Evolutionary conservation across 2,113 vertebrate genomes (phyloP), one percentile per base, ranked within the genome.

Genomic region (Polyodon spathula): DNA sequence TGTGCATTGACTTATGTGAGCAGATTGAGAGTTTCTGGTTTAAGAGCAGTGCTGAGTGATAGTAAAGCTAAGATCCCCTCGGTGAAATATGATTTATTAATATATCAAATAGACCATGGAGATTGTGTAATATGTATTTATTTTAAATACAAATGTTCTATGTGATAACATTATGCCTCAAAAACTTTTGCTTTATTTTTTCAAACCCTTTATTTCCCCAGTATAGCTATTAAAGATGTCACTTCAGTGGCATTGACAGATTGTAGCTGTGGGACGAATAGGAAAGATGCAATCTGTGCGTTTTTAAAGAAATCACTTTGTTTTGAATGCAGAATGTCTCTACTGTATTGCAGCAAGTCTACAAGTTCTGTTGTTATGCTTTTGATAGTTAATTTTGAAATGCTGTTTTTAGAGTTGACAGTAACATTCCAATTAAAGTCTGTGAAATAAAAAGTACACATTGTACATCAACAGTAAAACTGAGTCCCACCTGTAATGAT

Each of bases 361-460:
- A 15, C 39, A 10, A 3, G 12, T 15, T n/a, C 44, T 60, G 51
- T 54, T 60, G n/a, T 59, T 54, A 27, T 57, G 48, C 54, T 64
- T 64, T 53, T 42, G 52, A 64, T 39, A 54, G 63, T 64, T 56
- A 59, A 14, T 14, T 54, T 50, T 59, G 50, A 54, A 64, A 46
- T 60, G 40, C 27, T 39, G 44, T 59, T 37, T 5, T 15, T 42
- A 10, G 50, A 50, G 48, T 40, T 60, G 63, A 64, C 63, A 60
- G 63, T 40, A 38, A 46, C 63, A 55, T 60, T 46, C 63, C 57
- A 64, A 64, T 64, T 64, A 59, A 51, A 60, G 57, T 41, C 38
- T 41, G 53, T 42, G 14, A 42, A 40, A 40, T 4, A 37, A 39
- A 50, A 54, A 8, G 54, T 43, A 60, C 57, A 54, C 8, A 51